Evolutionary conservation across 2,113 vertebrate genomes (phyloP).

Genomic region (Grallaria varia): DNA sequence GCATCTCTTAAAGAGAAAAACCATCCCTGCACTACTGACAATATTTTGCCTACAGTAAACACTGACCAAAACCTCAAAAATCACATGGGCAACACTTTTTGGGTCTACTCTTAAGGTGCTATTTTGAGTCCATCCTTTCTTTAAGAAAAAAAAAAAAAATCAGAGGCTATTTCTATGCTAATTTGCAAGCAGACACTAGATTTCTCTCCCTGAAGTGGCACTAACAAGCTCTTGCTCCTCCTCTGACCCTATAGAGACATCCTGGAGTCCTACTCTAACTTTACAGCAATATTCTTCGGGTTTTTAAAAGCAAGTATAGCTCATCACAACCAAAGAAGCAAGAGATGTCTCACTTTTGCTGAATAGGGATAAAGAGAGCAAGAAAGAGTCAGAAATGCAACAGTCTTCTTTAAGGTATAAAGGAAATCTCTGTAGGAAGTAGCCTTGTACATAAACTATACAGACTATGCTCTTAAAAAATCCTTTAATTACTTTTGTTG

Average conservation of each 20-base stretch:
- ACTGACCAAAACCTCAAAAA: not conserved
- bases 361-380: not conserved
- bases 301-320: not conserved
- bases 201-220: not conserved
- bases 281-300: rapidly evolving
- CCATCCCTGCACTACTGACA: not conserved
- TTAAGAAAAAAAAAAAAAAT: not conserved
- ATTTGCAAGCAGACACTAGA: not conserved
- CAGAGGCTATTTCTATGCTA: not conserved
- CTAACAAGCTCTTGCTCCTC: not conserved
- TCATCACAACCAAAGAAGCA: not conserved
- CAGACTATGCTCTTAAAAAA: not conserved
- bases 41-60: not conserved
- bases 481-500: not conserved
- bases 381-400: not conserved
- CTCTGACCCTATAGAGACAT: not conserved
- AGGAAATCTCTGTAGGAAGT: not conserved
- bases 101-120: not conserved
- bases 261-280: not conserved
- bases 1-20: not conserved
- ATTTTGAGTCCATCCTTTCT: not conserved
- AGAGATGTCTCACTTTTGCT: not conserved
- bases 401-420: not conserved
- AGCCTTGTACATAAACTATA: not conserved
- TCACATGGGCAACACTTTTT: not conserved